Conservation (phyloP, 2,113 vertebrate species). For the Hydrolagus affinis region DNA sequence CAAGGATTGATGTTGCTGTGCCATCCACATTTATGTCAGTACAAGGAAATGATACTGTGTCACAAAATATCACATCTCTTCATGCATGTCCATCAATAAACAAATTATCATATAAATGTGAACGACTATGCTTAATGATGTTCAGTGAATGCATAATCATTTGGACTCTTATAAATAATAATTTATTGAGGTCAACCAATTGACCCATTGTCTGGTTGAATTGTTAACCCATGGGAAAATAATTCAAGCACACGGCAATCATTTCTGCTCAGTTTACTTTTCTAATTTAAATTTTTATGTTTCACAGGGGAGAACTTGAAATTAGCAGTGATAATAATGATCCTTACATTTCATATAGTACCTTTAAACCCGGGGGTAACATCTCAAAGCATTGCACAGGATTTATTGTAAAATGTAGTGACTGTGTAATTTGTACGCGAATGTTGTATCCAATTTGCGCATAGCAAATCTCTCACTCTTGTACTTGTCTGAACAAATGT, state of each 20-base stretch:
- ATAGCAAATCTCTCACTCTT: background rate
- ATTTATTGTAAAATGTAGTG: no score
- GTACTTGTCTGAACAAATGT: background rate
- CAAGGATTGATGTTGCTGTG: no score
- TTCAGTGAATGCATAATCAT: slow-evolving; percentile 19
- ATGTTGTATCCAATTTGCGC: no score
- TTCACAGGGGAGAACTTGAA: slow-evolving; percentile 15
- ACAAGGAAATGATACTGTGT: no score
- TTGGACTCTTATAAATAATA: slow-evolving; percentile 7
- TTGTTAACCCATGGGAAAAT: slow-evolving; percentile 2
- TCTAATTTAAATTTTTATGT: slow-evolving; percentile 21
- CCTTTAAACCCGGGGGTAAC: no score
- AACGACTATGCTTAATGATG: background rate
- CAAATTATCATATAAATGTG: background rate
- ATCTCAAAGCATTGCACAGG: no score
- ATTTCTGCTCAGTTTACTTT: slow-evolving; percentile 7
- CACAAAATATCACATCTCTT: no score
- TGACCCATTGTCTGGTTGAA: slow-evolving; percentile 3
- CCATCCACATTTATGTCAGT: no score
- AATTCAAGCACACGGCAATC: slow-evolving; percentile 12
- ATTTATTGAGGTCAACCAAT: slow-evolving; percentile 25
- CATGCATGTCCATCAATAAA: background rate
- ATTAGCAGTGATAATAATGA: background rate
- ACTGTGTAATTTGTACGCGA: no score
- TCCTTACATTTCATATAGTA: no score